phyloP scores from a whole-genome alignment of 2,888 invertebrate species.

The Physocephala rufipes region DNA sequence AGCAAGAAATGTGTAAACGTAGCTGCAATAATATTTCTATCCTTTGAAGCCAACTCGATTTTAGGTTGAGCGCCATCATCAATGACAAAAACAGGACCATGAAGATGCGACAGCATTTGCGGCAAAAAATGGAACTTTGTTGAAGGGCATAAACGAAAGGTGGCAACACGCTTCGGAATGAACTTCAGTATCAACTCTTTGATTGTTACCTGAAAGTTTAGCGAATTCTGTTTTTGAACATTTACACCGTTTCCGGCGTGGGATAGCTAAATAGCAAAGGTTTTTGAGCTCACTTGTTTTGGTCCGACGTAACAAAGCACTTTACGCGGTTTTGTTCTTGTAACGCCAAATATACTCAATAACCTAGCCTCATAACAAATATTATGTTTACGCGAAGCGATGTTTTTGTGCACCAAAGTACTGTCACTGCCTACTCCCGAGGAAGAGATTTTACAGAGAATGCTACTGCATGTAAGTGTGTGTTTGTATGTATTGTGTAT shows the following conservation, averaged over 20 bases:
- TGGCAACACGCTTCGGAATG: conserved; percentile 89
- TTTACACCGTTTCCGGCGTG: conserved; percentile 23
- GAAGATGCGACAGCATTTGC: conserved; percentile 64
- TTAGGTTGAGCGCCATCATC: conserved; percentile 92
- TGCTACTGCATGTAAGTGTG: neutral
- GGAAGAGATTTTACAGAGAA: neutral
- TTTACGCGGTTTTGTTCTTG: conserved; percentile 78
- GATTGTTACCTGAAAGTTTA: conserved; percentile 74
- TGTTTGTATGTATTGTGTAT: neutral
- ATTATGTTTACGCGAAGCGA: conserved; percentile 84
- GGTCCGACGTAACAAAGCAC: conserved; percentile 91
- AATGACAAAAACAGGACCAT: conserved; percentile 77
- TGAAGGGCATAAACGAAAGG: conserved; percentile 91
- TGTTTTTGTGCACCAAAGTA: conserved; percentile 85
- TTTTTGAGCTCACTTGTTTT: conserved; percentile 72
- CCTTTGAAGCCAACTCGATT: conserved; percentile 82
- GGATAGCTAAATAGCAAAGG: neutral
- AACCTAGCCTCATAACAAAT: conserved; percentile 88
- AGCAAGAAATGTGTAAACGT: conserved; percentile 90
- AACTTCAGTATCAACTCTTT: conserved; percentile 94
- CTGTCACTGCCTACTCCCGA: conserved; percentile 76
- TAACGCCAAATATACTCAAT: conserved; percentile 68
- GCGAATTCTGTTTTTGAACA: conserved; percentile 58
- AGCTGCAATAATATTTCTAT: conserved; percentile 90
- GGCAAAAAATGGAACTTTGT: conserved; percentile 82